phyloP scores from a whole-genome alignment of 1,140 invertebrate genomes.

The Aphelinus certus region DNA sequence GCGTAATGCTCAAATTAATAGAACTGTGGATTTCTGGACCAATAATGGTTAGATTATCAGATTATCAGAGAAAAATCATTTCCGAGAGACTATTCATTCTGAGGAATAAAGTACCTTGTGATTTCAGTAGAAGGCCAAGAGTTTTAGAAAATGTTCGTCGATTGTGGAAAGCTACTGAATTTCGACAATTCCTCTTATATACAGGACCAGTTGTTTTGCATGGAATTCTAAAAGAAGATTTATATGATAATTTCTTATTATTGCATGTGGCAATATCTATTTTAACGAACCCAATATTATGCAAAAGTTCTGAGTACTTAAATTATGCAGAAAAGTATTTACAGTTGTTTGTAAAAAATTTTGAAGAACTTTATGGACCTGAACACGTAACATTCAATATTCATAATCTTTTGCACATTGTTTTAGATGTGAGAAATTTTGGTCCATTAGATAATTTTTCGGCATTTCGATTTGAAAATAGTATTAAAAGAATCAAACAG shows the following conservation, averaged over 20 bases:
- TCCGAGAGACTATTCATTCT: constrained; percentile 6
- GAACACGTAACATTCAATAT: constrained; percentile 19
- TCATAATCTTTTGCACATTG: constrained; percentile 1
- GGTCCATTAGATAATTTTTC: constrained; percentile 24
- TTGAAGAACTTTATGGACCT: constrained; percentile 17
- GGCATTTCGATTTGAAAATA: constrained; percentile 30
- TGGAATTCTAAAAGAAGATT: constrained; percentile 7
- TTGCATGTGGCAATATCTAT: constrained; percentile 39
- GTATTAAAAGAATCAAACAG: constrained; percentile 12
- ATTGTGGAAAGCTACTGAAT: constrained; percentile 64
- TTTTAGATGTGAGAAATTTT: constrained; percentile 8
- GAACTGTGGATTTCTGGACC: constrained; percentile 48
- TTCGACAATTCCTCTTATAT: constrained; percentile 61
- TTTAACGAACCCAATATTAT: constrained; percentile 35
- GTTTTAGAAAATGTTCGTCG: constrained; percentile 49
- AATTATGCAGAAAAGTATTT: constrained; percentile 20
- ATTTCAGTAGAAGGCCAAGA: constrained; percentile 60
- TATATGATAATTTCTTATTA: constrained; percentile 33
- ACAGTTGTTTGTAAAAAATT: neutral
- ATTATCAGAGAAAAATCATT: constrained; percentile 17
- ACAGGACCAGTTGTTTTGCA: constrained; percentile 39
- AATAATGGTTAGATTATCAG: constrained; percentile 24
- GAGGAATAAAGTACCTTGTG: constrained; percentile 46
- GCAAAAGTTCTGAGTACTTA: neutral
- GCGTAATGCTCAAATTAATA: constrained; percentile 51